Conservation (phyloP, 1,140 invertebrate species). For the Philopotamus ludificatus region DNA sequence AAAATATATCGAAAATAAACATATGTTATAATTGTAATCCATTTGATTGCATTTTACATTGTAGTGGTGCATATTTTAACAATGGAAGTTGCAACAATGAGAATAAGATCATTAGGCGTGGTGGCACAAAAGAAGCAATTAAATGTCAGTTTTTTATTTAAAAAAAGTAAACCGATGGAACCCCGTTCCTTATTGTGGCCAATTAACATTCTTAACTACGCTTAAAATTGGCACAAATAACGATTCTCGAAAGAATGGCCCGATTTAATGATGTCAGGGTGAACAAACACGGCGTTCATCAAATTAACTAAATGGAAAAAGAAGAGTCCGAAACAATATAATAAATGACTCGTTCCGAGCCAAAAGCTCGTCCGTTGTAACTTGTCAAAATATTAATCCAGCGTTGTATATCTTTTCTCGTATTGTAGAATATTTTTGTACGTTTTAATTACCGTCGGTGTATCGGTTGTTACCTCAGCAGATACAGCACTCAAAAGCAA, state of each 20-base stretch:
- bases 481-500: no score
- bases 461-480: no score
- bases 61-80: no score
- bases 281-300: slow-evolving; percentile 13
- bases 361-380: slow-evolving; percentile 4
- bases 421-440: slow-evolving; percentile 11
- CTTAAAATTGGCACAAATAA: slow-evolving; percentile 24
- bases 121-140: slow-evolving; percentile 6
- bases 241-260: slow-evolving; percentile 14
- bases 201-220: slow-evolving; percentile 24
- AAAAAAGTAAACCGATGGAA: slow-evolving; percentile 9
- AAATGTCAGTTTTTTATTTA: slow-evolving; percentile 16
- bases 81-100: no score
- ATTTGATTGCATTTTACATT: no score
- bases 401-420: slow-evolving; percentile 17
- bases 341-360: slow-evolving; percentile 10
- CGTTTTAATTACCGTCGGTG: slow-evolving; percentile 19
- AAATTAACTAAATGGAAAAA: slow-evolving; percentile 17
- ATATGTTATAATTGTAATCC: no score
- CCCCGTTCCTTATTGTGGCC: slow-evolving; percentile 20
- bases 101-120: neutral
- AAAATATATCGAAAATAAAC: no score
- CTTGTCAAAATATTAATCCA: slow-evolving; percentile 13
- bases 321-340: slow-evolving; percentile 9
- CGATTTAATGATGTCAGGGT: slow-evolving; percentile 21